Percentiles rank a stretch among this genome's conserved stretches.
These are phyloP conservation scores for Neosilurus hyrtlii DNA, from an alignment of 2,797 vertebrate genomes.

Conservation along the genomic window DNA sequence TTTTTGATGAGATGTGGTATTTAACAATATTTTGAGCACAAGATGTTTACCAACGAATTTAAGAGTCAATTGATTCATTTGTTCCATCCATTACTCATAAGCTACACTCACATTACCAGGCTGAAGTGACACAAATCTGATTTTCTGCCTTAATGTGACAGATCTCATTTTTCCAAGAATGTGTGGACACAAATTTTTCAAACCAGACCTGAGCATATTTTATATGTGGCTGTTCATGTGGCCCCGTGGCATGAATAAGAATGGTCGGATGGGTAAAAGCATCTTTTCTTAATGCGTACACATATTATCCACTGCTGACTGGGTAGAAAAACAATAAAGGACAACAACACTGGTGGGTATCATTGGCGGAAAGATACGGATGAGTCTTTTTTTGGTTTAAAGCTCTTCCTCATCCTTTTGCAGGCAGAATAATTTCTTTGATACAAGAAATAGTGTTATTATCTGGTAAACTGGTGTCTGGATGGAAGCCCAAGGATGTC, in stretches of 20 bases:
- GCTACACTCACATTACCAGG: neutral
- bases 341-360: neutral
- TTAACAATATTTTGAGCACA: conserved; percentile 11
- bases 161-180: neutral
- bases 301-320: too few relatives aligned
- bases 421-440: neutral
- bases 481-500: neutral
- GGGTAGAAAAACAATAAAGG: neutral
- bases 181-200: neutral
- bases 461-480: neutral
- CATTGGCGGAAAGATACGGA: neutral
- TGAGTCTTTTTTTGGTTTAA: neutral
- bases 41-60: neutral
- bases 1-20: neutral
- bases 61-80: neutral
- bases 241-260: neutral
- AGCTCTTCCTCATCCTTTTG: neutral
- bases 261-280: neutral
- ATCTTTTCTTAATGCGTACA: neutral
- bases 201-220: neutral
- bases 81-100: neutral
- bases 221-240: neutral
- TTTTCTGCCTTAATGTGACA: conserved; percentile 5
- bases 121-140: neutral
- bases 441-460: neutral